A percentile compares a stretch with the other conserved stretches of the same genome.
These are phyloP conservation scores for Magallana gigas DNA, from an alignment of 1,140 invertebrate genomes.

Conservation along the genomic window DNA sequence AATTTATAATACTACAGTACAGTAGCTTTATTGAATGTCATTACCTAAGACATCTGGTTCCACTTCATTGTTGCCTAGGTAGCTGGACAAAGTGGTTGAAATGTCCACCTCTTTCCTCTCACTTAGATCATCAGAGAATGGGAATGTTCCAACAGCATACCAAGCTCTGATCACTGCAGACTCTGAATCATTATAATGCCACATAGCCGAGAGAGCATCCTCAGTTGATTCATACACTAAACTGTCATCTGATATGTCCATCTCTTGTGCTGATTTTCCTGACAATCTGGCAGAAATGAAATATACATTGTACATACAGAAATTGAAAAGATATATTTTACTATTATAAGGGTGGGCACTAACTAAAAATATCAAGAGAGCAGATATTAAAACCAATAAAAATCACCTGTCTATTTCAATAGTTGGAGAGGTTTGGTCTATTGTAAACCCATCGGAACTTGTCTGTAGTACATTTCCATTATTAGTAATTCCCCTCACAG, in stretches of 20 bases:
- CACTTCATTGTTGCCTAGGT: slow-evolving; percentile 45
- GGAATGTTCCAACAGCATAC: slow-evolving; percentile 65
- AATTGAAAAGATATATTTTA: no score
- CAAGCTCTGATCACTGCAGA: slow-evolving; percentile 49
- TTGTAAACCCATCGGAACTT: slow-evolving; percentile 66
- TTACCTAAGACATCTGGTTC: slow-evolving; percentile 54
- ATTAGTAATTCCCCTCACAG: slow-evolving; percentile 64
- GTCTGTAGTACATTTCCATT: slow-evolving; percentile 64
- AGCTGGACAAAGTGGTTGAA: slow-evolving; percentile 19
- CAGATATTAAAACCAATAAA: no score
- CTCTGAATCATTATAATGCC: slow-evolving; percentile 60
- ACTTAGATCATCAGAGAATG: slow-evolving; percentile 51
- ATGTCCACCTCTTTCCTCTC: slow-evolving; percentile 33
- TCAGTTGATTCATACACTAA: slow-evolving; percentile 53
- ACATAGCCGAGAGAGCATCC: slow-evolving; percentile 58
- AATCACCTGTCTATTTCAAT: slow-evolving; percentile 61
- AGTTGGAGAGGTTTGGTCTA: slow-evolving; percentile 61
- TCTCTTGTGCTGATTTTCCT: background rate
- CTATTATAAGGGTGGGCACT: no score
- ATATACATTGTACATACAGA: background rate
- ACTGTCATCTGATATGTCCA: slow-evolving; percentile 19
- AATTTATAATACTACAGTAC: no score
- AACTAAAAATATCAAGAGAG: no score
- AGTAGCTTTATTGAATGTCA: no score
- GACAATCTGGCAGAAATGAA: slow-evolving; percentile 38